Percentiles rank a stretch among this genome's conserved stretches.
Conservation (phyloP, 1,140 invertebrate species). For the Leptopilina clavipes region DNA sequence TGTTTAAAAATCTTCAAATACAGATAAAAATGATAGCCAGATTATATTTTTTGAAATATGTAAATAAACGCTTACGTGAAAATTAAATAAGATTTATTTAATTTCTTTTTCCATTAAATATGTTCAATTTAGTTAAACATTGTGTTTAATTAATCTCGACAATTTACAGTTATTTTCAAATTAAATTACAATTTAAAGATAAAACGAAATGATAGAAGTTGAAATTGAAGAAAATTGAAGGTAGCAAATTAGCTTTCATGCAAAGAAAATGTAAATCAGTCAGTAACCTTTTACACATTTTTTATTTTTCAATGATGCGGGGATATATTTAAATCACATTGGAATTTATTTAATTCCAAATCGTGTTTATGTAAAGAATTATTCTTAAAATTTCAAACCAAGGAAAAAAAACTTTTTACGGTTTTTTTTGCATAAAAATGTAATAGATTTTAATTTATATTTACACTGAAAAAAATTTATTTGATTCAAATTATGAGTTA, state of each 20-base stretch:
- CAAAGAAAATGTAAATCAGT: neutral
- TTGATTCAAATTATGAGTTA: too few relatives aligned
- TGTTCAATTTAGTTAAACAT: neutral
- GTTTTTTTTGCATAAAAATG: too few relatives aligned
- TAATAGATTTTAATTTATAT: too few relatives aligned
- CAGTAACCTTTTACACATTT: neutral
- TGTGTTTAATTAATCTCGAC: constrained; percentile 2
- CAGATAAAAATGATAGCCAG: too few relatives aligned
- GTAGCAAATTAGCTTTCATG: neutral
- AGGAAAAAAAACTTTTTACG: too few relatives aligned
- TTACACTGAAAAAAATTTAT: too few relatives aligned
- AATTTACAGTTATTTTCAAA: neutral
- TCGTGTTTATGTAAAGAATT: neutral
- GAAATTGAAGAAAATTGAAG: neutral
- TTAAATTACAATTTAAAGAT: constrained; percentile 9
- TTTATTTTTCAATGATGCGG: neutral
- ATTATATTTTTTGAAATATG: too few relatives aligned
- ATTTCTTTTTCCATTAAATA: neutral
- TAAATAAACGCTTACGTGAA: too few relatives aligned
- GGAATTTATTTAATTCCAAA: neutral
- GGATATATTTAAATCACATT: neutral
- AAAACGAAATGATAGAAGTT: neutral
- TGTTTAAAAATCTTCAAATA: too few relatives aligned
- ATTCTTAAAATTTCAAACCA: neutral
- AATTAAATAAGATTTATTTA: neutral